Percentiles rank a stretch among this genome's conserved stretches.
These are phyloP conservation scores for Rotaria magnacalcarata DNA, from an alignment of 2,888 invertebrate genomes.

Conservation along the genomic window DNA sequence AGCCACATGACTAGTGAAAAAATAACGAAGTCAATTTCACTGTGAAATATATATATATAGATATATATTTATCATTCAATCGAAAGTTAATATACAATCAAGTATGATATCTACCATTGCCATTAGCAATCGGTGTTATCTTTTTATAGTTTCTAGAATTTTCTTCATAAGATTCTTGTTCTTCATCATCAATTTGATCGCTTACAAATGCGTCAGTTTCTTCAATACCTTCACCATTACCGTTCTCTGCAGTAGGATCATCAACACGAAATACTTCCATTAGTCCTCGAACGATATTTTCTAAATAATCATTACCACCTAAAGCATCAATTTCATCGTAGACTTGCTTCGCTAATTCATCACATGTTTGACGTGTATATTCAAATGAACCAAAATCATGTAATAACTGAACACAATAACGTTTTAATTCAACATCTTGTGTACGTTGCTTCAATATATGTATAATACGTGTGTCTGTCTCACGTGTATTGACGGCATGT, in stretches of 20 bases:
- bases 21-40: neutral
- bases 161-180: neutral
- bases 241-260: neutral
- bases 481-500: conserved; percentile 66
- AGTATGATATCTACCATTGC: neutral
- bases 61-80: neutral
- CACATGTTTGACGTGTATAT: conserved; percentile 74
- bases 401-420: conserved; percentile 79
- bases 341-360: conserved; percentile 62
- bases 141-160: neutral
- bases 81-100: neutral
- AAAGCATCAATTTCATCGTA: conserved; percentile 52
- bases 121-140: neutral
- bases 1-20: neutral
- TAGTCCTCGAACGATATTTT: conserved; percentile 30
- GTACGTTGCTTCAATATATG: conserved; percentile 80
- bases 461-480: neutral
- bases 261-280: conserved; percentile 3
- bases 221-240: neutral
- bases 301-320: conserved; percentile 55
- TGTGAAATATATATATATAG: neutral
- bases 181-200: conserved; percentile 26
- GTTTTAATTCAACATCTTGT: conserved; percentile 81
- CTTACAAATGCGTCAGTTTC: neutral
- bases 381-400: conserved; percentile 81